A percentile compares a stretch with the other conserved stretches of the same genome.
Conservation (phyloP, 2,797 vertebrate genomes). For the Erithacus rubecula region DNA sequence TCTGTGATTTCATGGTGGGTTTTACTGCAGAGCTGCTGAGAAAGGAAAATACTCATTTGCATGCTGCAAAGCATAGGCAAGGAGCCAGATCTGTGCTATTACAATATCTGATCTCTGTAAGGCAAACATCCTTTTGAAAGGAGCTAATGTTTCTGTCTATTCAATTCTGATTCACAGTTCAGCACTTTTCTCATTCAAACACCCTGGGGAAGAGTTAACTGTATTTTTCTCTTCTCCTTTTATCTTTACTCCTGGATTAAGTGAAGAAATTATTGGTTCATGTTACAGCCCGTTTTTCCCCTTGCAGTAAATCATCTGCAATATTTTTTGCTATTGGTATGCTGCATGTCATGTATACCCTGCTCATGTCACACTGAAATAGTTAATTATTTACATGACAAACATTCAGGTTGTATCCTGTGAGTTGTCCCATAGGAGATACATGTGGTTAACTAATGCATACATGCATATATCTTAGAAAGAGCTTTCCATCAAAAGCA, state of each 20-base stretch:
- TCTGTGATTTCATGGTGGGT: background rate
- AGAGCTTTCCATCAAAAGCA: background rate
- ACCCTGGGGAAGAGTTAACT: conserved; percentile 43
- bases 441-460: background rate
- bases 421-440: background rate
- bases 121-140: conserved; percentile 51
- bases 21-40: conserved; percentile 7
- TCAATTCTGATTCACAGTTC: conserved; percentile 52
- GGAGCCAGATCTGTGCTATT: conserved; percentile 31
- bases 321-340: background rate
- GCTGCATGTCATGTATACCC: fast-evolving
- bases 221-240: conserved; percentile 27
- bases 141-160: conserved; percentile 51
- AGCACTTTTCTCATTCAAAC: conserved; percentile 34
- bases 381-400: background rate
- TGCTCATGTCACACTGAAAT: background rate
- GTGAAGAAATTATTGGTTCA: conserved; percentile 13
- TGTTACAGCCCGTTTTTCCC: background rate
- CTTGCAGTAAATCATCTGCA: background rate
- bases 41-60: conserved; percentile 42
- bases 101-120: conserved; percentile 58
- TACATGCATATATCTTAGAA: background rate
- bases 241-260: conserved; percentile 44
- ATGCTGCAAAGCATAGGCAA: conserved; percentile 32
- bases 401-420: background rate